Conservation (phyloP, 2,888 invertebrate genomes). For the Mermis nigrescens region DNA sequence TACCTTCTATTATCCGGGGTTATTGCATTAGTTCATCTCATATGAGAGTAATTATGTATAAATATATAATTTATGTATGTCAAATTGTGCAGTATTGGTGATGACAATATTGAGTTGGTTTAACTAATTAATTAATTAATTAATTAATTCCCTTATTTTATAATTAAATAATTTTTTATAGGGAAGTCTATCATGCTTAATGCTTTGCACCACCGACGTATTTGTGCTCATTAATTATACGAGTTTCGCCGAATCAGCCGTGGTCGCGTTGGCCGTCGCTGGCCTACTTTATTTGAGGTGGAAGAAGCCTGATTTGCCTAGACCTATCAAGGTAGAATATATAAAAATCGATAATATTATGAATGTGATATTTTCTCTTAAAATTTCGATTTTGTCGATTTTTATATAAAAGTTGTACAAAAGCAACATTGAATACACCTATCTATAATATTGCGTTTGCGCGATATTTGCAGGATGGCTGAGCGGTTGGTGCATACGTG, state of each 20-base stretch:
- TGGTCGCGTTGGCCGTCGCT: slow-evolving; percentile 35
- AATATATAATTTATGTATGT: too few species aligned
- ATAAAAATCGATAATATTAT: background rate
- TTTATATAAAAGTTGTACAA: too few species aligned
- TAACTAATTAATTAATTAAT: slow-evolving; percentile 5
- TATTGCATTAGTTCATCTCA: too few species aligned
- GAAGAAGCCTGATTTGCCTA: slow-evolving; percentile 24
- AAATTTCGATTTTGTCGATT: too few species aligned
- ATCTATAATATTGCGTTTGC: too few species aligned
- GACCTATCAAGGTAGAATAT: slow-evolving; percentile 9
- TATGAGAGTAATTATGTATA: too few species aligned
- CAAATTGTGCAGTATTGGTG: too few species aligned
- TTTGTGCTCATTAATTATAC: slow-evolving; percentile 38
- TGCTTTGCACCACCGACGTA: slow-evolving; percentile 35
- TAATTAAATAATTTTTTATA: slow-evolving; percentile 17
- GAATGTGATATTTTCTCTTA: background rate
- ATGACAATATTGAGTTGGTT: slow-evolving; percentile 4
- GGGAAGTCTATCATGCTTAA: slow-evolving; percentile 33
- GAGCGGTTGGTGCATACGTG: too few species aligned
- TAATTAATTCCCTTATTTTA: background rate
- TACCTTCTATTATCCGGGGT: too few species aligned
- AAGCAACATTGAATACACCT: too few species aligned
- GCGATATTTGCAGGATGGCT: too few species aligned
- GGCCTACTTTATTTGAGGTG: slow-evolving; percentile 35
- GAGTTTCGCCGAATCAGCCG: slow-evolving; percentile 36